Evolutionary conservation across 2,113 vertebrate genomes (phyloP), one percentile per base, ranked within the genome.

Genomic region (Agelaius tricolor): DNA sequence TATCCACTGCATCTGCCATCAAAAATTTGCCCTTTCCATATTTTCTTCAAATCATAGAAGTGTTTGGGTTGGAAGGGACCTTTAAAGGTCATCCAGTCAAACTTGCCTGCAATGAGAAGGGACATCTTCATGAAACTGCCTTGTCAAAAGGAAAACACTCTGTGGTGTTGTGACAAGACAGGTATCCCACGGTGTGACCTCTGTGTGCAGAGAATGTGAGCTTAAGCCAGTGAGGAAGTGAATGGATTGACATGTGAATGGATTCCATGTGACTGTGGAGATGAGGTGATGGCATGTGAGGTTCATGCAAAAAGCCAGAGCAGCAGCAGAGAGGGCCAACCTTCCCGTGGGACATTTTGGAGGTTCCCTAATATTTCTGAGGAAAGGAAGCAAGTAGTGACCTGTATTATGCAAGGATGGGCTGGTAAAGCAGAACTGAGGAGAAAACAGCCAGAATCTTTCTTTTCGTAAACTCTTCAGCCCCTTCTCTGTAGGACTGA

Each of bases 141-240:
- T 61, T 44, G 55, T 67, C 41, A n/a, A 68, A 35, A 8, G 47
- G 47, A 54, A 22, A 22, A 41, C 11, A 6, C 31, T 35, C 22
- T 43, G 43, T 3, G 0, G 37, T 13, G 41, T 15, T 1, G 6
- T 57, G 23, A n/a, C 13, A 37, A 11, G 49, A 18, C 3, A 4
- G 47, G 11, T 20, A 14, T 37, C 54, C 33, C 30, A 4, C 54
- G 11, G 20, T 0, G 0, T 23, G 90, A 78, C 19, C 0, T 2
- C 63, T 41, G n/a, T 0, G 0, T 26, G n/a, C 0, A 0, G 49
- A 52, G 31, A 62, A 10, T 0, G 0, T 49, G 72, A 65, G 28
- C 37, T 73, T 7, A 10, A 61, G 22, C 13, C 24, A 51, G 23
- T 0, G 2, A 74, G 59, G 30, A 51, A 33, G 41, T 30, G 26